Percentiles rank a stretch among this genome's conserved stretches.
Conservation (phyloP, 2,113 vertebrate species). For the Sebastes schlegelii region DNA sequence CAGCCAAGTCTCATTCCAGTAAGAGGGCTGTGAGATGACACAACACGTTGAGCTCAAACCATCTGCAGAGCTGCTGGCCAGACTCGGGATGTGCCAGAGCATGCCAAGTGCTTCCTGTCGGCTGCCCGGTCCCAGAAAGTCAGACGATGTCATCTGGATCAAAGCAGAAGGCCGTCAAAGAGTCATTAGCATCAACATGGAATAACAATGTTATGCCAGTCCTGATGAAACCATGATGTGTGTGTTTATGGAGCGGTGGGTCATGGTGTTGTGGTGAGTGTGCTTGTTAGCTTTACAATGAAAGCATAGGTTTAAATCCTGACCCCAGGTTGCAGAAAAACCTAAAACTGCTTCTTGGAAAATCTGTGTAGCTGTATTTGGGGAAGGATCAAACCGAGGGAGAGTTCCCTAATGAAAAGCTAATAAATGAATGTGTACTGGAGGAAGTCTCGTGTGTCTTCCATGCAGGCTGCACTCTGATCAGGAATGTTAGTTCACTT, state of each 20-base stretch:
- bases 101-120: conserved; percentile 59
- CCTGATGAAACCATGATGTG: conserved; percentile 36
- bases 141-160: conserved; percentile 47
- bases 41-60: conserved; percentile 63
- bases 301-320: conserved; percentile 15
- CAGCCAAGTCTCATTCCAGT: conserved; percentile 67
- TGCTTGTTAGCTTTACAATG: conserved; percentile 11
- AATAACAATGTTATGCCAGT: conserved; percentile 23
- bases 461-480: conserved; percentile 56
- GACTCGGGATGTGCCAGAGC: conserved; percentile 57
- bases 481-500: conserved; percentile 72
- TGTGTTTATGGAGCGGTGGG: conserved; percentile 37
- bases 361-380: conserved; percentile 44
- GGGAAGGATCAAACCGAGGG: conserved; percentile 50
- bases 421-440: conserved; percentile 67
- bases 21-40: conserved; percentile 65
- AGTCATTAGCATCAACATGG: conserved; percentile 36
- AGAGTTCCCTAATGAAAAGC: conserved; percentile 61
- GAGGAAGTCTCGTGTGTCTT: conserved; percentile 64
- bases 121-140: conserved; percentile 45
- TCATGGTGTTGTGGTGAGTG: background rate
- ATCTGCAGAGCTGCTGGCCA: conserved; percentile 62
- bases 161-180: conserved; percentile 32
- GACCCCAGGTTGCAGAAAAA: conserved; percentile 10
- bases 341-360: conserved; percentile 20